Percentiles rank a stretch among this genome's conserved stretches.
Conservation (phyloP, 2,113 vertebrate species). For the Gymnocephalus cernua region DNA sequence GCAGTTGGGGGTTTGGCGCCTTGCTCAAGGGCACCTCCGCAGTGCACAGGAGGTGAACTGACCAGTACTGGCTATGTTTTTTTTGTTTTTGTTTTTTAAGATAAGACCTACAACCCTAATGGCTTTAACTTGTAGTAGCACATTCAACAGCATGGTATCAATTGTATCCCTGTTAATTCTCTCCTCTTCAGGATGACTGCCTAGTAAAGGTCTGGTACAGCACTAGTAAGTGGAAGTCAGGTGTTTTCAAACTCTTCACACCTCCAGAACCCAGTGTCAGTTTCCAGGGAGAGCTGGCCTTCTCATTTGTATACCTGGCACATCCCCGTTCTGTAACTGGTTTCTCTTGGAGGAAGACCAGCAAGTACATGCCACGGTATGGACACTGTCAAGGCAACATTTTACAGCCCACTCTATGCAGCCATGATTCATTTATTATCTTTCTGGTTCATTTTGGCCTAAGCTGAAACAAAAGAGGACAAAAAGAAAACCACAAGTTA, state of each 20-base stretch:
- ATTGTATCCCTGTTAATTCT: conserved; percentile 7
- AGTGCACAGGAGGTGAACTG: neutral
- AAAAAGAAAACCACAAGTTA: neutral
- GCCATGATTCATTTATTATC: neutral
- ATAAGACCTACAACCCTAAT: neutral
- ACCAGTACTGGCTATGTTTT: neutral
- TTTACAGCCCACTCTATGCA: neutral
- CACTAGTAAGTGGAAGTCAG: conserved; percentile 90
- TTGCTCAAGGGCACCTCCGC: too few species aligned
- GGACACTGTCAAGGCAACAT: neutral
- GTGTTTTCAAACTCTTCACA: conserved; percentile 83
- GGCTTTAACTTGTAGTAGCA: neutral
- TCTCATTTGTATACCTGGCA: conserved; percentile 96
- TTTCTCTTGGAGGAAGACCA: conserved; percentile 99
- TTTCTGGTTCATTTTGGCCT: neutral
- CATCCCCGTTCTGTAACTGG: conserved; percentile 96
- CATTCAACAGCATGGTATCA: neutral
- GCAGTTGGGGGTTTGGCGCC: too few species aligned
- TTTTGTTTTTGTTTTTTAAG: neutral
- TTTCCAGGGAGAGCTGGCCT: conserved; percentile 87
- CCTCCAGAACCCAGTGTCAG: conserved; percentile 81
- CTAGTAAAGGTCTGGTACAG: conserved; percentile 98
- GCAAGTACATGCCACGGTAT: conserved; percentile 95
- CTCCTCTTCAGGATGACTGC: conserved; percentile 90
- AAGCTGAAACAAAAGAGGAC: neutral